Conservation (phyloP, 2,113 vertebrate species). For the Petaurus breviceps region DNA sequence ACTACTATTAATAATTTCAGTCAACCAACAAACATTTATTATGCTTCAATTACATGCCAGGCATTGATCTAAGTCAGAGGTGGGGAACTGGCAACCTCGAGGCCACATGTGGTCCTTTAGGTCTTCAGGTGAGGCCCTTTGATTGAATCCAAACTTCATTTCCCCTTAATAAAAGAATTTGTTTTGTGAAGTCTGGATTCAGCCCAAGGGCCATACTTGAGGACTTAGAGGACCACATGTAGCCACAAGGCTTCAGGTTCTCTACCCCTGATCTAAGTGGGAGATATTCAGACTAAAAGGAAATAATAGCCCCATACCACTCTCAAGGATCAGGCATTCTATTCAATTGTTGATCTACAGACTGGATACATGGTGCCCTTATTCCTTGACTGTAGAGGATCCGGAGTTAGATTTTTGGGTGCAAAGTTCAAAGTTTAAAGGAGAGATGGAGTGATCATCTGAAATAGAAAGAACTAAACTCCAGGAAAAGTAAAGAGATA, state of each 20-base stretch:
- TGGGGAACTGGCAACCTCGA: too few species aligned
- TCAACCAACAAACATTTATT: not conserved
- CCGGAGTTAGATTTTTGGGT: not conserved
- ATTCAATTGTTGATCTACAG: not conserved
- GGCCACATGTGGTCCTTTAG: too few species aligned
- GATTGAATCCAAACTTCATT: too few species aligned
- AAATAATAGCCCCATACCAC: not conserved
- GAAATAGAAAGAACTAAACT: not conserved
- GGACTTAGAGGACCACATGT: too few species aligned
- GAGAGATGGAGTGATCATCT: not conserved
- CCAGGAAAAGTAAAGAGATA: not conserved
- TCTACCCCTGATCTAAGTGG: not conserved
- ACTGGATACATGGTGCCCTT: not conserved
- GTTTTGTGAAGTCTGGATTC: too few species aligned
- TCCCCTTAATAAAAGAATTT: too few species aligned
- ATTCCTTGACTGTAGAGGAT: not conserved
- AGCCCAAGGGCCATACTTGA: too few species aligned
- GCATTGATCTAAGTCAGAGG: not conserved
- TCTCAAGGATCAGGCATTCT: not conserved
- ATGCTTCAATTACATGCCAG: not conserved
- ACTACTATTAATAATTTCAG: not conserved
- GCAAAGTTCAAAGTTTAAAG: not conserved
- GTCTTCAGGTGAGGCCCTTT: too few species aligned
- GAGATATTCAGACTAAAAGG: not conserved
- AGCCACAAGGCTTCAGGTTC: too few species aligned